phyloP scores from a whole-genome alignment of 2,113 vertebrate species.

The Zootoca vivipara region DNA sequence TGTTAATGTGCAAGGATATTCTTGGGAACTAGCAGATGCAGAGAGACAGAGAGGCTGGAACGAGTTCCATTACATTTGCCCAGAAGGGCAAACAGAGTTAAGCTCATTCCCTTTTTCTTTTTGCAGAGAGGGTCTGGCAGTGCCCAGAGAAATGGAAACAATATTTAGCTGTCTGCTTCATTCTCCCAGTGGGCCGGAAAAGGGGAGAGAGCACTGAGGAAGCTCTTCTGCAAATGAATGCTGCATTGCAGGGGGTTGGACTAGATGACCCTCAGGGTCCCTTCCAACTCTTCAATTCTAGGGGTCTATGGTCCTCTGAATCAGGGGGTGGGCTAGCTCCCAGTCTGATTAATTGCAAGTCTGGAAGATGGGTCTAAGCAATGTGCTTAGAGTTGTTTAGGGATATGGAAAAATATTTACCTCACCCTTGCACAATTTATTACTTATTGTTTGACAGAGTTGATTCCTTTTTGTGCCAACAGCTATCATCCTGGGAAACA shows the following conservation, averaged over 20 bases:
- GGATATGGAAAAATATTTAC: slow-evolving; percentile 74
- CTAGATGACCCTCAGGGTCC: too few species aligned
- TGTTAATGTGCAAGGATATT: too few species aligned
- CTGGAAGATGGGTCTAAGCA: slow-evolving; percentile 58
- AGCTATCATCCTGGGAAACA: slow-evolving; percentile 70
- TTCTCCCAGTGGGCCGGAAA: background rate
- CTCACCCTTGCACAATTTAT: slow-evolving; percentile 71
- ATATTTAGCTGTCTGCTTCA: background rate
- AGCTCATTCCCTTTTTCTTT: too few species aligned
- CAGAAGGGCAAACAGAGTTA: background rate
- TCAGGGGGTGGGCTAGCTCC: background rate
- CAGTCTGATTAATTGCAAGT: background rate
- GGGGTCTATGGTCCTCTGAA: background rate
- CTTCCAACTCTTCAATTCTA: too few species aligned
- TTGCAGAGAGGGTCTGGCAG: background rate
- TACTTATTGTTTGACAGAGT: slow-evolving; percentile 73
- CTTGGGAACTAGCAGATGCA: background rate
- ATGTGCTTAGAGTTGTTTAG: slow-evolving; percentile 66
- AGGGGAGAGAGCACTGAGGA: background rate
- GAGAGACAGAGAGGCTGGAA: background rate
- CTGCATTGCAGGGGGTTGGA: too few species aligned
- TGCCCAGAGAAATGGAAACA: background rate
- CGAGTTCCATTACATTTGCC: background rate
- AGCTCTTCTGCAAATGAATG: background rate
- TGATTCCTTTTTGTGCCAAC: slow-evolving; percentile 63